phyloP scores from a whole-genome alignment of 2,797 vertebrate genomes.

The Lagorchestes hirsutus region DNA sequence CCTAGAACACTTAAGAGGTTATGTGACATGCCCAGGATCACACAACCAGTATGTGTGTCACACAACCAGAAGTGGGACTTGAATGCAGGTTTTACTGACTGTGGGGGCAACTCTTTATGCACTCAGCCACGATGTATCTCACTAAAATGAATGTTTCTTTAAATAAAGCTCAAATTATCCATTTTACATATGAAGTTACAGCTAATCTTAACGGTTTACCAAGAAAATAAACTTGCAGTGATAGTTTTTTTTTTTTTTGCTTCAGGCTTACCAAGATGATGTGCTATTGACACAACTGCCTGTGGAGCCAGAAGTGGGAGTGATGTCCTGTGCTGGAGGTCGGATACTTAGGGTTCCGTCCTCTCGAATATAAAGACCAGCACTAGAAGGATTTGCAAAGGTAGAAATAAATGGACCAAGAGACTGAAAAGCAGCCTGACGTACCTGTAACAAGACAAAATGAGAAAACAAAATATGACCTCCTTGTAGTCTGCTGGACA shows the following conservation, averaged over 20 bases:
- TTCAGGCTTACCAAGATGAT: slow-evolving; percentile 45
- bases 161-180: slow-evolving; percentile 72
- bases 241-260: background rate
- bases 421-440: slow-evolving; percentile 94
- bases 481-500: background rate
- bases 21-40: background rate
- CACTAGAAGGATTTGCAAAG: slow-evolving; percentile 92
- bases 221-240: background rate
- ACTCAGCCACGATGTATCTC: background rate
- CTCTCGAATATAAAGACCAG: slow-evolving; percentile 90
- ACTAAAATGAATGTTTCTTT: slow-evolving; percentile 49
- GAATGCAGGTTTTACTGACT: background rate
- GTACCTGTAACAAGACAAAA: slow-evolving; percentile 85
- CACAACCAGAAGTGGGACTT: background rate
- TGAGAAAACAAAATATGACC: background rate
- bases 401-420: slow-evolving; percentile 95
- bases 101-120: background rate
- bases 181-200: slow-evolving; percentile 68
- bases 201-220: slow-evolving; percentile 45
- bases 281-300: background rate
- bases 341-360: slow-evolving; percentile 87
- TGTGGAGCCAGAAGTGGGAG: slow-evolving; percentile 39
- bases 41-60: background rate
- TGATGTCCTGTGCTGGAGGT: slow-evolving; percentile 44
- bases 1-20: background rate